Evolutionary conservation across 2,888 invertebrate species (phyloP), one percentile per base, ranked within the genome.

Genomic region (Boloria euphrosyne): DNA sequence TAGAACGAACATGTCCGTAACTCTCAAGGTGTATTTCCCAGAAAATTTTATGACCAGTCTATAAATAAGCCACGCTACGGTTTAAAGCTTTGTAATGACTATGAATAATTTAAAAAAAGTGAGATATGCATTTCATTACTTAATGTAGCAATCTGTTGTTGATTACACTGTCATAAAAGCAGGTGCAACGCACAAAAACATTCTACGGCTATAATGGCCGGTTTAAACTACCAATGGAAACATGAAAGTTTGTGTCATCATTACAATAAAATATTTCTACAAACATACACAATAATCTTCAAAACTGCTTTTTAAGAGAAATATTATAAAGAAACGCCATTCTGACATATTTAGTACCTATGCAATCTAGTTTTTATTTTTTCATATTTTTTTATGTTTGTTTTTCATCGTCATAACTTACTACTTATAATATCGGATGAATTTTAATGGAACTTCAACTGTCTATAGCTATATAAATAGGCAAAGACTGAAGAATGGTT

Each of bases 161-260:
- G 62, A 66, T 66, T 68, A 68, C 62, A 38, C 59, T 63, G 54
- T 57, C 51, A 68, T 68, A 66, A 66, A 63, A 44, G 51, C 68
- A 66, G 68, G 62, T 68, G 66, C 66, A 57, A 53, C 50, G 38
- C 18, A 55, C 54, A 47, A 47, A 52, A 49, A 46, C 17, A n/a
- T 6, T 50, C 10, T 22, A 17, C 52, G n/a, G 14, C 5, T 49
- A 59, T 27, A 57, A 57, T 27, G 16, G 22, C 46, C 2, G n/a
- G 44, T 55, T 55, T 13, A 13, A 22, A 46, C 57, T 57, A 46
- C 22, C 57, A 46, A 2, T 3, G 22, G 46, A 16, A 46, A 46
- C 22, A n/a, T 43, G 10, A n/a, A 46, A 18, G 44, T 44, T 22
- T 44, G 7, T 55, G 18, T 57, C 44, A n/a, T 46, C 44, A n/a